phyloP scores from a whole-genome alignment of 2,888 invertebrate species.

The Schrankia costaestrigalis region DNA sequence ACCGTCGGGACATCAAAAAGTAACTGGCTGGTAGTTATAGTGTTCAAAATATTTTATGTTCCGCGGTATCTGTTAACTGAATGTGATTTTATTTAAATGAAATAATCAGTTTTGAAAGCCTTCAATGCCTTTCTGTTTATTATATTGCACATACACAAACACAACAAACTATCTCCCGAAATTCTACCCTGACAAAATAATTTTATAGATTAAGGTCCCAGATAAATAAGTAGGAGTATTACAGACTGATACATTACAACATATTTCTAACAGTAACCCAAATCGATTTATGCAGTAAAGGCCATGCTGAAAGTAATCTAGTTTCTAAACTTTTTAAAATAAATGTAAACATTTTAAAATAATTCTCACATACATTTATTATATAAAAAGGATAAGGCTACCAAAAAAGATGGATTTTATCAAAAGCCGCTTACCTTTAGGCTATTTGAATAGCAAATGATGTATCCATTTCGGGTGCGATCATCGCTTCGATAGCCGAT shows the following conservation, averaged over 20 bases:
- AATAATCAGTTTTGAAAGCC: slow-evolving; percentile 5
- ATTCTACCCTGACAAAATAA: too few species aligned
- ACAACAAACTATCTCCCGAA: too few species aligned
- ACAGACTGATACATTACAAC: too few species aligned
- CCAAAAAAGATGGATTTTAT: slow-evolving; percentile 30
- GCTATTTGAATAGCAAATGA: slow-evolving; percentile 76
- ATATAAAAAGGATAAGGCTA: slow-evolving; percentile 15
- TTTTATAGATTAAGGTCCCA: too few species aligned
- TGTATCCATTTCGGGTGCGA: slow-evolving; percentile 60
- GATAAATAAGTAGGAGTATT: too few species aligned
- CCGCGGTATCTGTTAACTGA: too few species aligned
- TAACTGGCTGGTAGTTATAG: slow-evolving; percentile 4
- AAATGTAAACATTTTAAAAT: background rate
- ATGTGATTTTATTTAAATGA: slow-evolving; percentile 1
- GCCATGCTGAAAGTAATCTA: too few species aligned
- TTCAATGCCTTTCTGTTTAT: too few species aligned
- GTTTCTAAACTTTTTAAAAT: too few species aligned
- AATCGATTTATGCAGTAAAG: too few species aligned
- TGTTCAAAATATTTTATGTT: background rate
- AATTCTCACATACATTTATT: slow-evolving; percentile 7
- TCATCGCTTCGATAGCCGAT: slow-evolving; percentile 63
- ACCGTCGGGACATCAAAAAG: slow-evolving; percentile 5
- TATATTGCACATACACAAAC: too few species aligned
- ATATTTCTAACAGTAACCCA: too few species aligned
- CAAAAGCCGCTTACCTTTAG: slow-evolving; percentile 40